These are phyloP conservation scores for Drosophila prostipennis DNA, from an alignment of 2,888 invertebrate genomes.

Conservation along the genomic window DNA sequence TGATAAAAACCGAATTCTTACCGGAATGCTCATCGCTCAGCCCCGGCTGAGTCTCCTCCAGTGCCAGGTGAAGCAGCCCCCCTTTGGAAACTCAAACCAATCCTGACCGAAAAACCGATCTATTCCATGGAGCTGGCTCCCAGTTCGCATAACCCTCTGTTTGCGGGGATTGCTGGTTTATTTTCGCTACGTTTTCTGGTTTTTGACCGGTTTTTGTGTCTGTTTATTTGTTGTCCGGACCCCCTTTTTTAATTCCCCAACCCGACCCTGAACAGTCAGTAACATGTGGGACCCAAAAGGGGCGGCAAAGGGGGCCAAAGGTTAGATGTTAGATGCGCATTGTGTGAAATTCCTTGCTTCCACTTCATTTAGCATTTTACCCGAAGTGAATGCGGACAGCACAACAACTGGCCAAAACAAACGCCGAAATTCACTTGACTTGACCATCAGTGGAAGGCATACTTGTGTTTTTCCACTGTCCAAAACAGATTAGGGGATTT, in stretches of 20 bases:
- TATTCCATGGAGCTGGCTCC: neutral
- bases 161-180: slow-evolving; percentile 28
- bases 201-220: slow-evolving; percentile 40
- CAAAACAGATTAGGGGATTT: neutral
- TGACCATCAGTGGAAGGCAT: slow-evolving; percentile 6
- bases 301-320: too few relatives aligned
- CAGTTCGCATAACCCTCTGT: neutral
- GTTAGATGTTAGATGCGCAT: slow-evolving; percentile 56
- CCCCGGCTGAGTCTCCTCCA: neutral
- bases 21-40: slow-evolving; percentile 33
- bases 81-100: neutral
- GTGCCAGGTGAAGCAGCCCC: neutral
- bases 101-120: slow-evolving; percentile 18
- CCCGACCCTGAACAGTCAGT: slow-evolving; percentile 13
- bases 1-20: slow-evolving; percentile 66
- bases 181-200: slow-evolving; percentile 41
- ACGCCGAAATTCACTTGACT: slow-evolving; percentile 45
- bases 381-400: slow-evolving; percentile 33
- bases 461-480: neutral
- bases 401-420: slow-evolving; percentile 4
- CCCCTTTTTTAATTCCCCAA: neutral
- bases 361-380: slow-evolving; percentile 76
- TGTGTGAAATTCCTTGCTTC: slow-evolving; percentile 76
- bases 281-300: slow-evolving; percentile 15
- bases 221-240: slow-evolving; percentile 62